Percentiles rank a stretch among this genome's conserved stretches.
Evolutionary conservation across 2,888 invertebrate genomes (phyloP).

Genomic region (Pteria penguin): DNA sequence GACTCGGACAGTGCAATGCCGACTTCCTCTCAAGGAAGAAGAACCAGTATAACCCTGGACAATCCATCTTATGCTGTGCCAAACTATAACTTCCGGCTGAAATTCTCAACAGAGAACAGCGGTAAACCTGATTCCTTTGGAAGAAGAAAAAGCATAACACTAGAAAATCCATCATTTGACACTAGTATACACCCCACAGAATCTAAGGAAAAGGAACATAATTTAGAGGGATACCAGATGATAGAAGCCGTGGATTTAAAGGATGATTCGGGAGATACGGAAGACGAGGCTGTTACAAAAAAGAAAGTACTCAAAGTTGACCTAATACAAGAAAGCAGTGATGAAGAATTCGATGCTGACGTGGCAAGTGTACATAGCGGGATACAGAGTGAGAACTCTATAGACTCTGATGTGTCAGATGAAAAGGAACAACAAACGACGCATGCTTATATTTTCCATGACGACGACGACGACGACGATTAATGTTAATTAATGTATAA

Average conservation of each 20-base stretch:
- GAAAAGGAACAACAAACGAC: not conserved
- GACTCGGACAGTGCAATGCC: not conserved
- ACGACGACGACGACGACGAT: no score
- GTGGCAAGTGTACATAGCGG: not conserved
- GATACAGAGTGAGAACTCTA: not conserved
- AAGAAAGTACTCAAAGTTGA: constrained; percentile 14
- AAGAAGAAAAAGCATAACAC: constrained; percentile 11
- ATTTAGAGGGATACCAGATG: not conserved
- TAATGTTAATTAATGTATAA: no score
- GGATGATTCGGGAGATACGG: not conserved
- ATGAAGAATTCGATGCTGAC: constrained; percentile 16
- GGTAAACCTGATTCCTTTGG: not conserved
- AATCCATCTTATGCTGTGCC: constrained; percentile 2
- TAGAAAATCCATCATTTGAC: constrained; percentile 16
- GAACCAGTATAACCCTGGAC: not conserved
- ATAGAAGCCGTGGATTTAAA: constrained; percentile 10
- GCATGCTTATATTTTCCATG: not conserved
- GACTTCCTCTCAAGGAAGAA: not conserved
- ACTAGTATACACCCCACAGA: not conserved
- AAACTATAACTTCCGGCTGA: not conserved
- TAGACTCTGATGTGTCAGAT: not conserved
- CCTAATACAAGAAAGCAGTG: not conserved
- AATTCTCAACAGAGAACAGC: not conserved
- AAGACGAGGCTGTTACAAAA: not conserved
- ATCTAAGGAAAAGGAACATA: not conserved